phyloP scores from a whole-genome alignment of 2,888 invertebrate genomes.

The Polia nebulosa region DNA sequence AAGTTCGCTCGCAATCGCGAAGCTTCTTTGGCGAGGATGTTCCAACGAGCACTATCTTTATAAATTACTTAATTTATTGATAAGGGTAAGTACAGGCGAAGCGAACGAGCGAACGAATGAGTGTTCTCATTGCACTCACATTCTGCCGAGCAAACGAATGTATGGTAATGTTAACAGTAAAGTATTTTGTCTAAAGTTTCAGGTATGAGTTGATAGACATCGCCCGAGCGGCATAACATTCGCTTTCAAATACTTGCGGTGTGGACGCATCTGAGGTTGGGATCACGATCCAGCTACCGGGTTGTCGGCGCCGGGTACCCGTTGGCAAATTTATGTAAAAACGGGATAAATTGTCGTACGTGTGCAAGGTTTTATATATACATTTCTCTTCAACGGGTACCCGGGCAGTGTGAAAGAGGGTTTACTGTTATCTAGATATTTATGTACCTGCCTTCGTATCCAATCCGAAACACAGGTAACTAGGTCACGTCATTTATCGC shows the following conservation, averaged over 20 bases:
- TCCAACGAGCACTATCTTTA: neutral
- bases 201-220: too few relatives aligned
- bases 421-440: conserved; percentile 25
- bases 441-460: neutral
- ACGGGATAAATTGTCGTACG: conserved; percentile 10
- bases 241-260: too few relatives aligned
- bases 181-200: too few relatives aligned
- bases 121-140: too few relatives aligned
- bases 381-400: conserved; percentile 1
- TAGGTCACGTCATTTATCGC: conserved; percentile 49
- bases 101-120: too few relatives aligned
- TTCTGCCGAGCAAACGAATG: too few relatives aligned
- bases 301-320: neutral
- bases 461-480: conserved; percentile 48
- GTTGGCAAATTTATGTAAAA: neutral
- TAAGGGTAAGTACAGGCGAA: too few relatives aligned
- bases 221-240: too few relatives aligned
- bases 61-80: neutral
- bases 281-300: neutral
- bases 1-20: neutral
- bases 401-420: conserved; percentile 14
- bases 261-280: neutral
- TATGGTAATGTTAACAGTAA: too few relatives aligned
- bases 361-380: neutral
- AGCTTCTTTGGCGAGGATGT: neutral